These are phyloP conservation scores for Piezodorus guildinii DNA, from an alignment of 1,140 invertebrate genomes.

Conservation along the genomic window DNA sequence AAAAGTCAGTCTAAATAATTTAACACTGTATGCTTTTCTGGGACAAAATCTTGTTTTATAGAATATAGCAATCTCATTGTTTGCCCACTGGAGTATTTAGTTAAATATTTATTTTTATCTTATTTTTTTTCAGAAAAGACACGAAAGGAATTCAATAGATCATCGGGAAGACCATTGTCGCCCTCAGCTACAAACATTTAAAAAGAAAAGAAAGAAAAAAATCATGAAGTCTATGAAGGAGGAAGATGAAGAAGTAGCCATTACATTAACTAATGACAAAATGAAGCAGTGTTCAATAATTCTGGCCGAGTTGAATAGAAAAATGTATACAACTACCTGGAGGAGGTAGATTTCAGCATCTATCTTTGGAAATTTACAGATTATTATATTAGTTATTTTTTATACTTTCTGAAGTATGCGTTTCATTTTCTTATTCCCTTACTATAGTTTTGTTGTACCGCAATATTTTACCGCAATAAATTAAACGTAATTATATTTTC, in stretches of 20 bases:
- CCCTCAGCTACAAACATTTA: constrained; percentile 16
- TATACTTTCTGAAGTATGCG: too few relatives aligned
- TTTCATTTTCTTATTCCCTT: too few relatives aligned
- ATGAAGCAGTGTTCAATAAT: constrained; percentile 47
- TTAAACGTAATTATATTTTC: too few relatives aligned
- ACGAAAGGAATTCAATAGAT: background rate
- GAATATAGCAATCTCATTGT: too few relatives aligned
- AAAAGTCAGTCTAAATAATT: too few relatives aligned
- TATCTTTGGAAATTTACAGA: too few relatives aligned
- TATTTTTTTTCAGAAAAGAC: constrained; percentile 20
- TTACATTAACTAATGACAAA: constrained; percentile 41
- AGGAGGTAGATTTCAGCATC: background rate
- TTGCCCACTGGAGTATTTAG: too few relatives aligned
- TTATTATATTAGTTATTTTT: too few relatives aligned
- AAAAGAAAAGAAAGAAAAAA: constrained; percentile 30
- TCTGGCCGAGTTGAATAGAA: constrained; percentile 58
- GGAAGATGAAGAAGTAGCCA: constrained; percentile 37
- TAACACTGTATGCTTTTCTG: too few relatives aligned
- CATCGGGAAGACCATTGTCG: constrained; percentile 1
- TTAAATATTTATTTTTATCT: background rate
- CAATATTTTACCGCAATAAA: too few relatives aligned
- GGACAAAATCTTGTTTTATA: too few relatives aligned
- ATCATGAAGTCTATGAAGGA: constrained; percentile 37
- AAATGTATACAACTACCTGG: constrained; percentile 31
- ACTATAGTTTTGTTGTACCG: too few relatives aligned